Percentiles rank a stretch among this genome's conserved stretches.
Conservation (phyloP, 2,113 vertebrate genomes). For the Coryphaenoides rupestris region DNA sequence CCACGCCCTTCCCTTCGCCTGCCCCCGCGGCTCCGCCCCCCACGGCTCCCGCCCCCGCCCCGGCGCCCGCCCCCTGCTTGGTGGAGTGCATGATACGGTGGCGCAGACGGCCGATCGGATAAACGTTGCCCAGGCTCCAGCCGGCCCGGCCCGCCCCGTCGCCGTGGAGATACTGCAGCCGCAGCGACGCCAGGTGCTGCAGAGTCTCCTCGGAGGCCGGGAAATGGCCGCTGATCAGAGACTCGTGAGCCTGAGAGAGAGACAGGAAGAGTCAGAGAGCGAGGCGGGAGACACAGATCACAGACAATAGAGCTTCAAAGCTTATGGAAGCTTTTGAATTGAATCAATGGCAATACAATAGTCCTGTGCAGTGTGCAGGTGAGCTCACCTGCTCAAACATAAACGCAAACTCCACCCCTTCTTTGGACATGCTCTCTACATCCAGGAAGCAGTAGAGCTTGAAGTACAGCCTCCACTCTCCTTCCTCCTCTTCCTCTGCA, state of each 20-base stretch:
- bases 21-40: slow-evolving; percentile 66
- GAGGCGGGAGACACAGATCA: neutral
- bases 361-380: neutral
- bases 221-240: slow-evolving; percentile 88
- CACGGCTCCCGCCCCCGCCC: slow-evolving; percentile 35
- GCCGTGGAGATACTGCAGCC: slow-evolving; percentile 86
- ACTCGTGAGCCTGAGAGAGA: slow-evolving; percentile 82
- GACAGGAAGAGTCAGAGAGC: neutral
- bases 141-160: slow-evolving; percentile 79
- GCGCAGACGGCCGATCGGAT: slow-evolving; percentile 85
- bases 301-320: neutral
- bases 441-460: slow-evolving; percentile 93
- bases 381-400: slow-evolving; percentile 89
- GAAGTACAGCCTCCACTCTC: slow-evolving; percentile 88
- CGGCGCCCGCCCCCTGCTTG: slow-evolving; percentile 68
- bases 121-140: slow-evolving; percentile 83
- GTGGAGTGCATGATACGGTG: slow-evolving; percentile 86
- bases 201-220: slow-evolving; percentile 87
- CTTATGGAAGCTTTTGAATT: too few species aligned
- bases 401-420: slow-evolving; percentile 91
- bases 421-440: slow-evolving; percentile 87
- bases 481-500: slow-evolving; percentile 83
- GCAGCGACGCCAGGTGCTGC: slow-evolving; percentile 84
- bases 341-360: neutral
- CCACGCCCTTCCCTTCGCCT: slow-evolving; percentile 51